A percentile compares a stretch with the other conserved stretches of the same genome.
phyloP scores from a whole-genome alignment of 2,888 invertebrate genomes.

The Drosophila barbarae region DNA sequence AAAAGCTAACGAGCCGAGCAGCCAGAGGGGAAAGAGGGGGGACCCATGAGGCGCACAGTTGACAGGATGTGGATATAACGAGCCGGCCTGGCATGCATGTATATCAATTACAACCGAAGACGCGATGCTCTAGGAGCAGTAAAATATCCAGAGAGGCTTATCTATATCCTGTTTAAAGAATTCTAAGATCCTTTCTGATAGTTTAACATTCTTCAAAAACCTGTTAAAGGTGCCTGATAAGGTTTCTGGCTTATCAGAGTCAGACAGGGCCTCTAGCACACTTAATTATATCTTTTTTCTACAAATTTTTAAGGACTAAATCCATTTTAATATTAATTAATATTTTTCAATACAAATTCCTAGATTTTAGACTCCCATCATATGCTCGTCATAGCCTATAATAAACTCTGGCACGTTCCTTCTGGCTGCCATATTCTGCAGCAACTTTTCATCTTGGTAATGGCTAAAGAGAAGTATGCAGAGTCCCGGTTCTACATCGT shows the following conservation, averaged over 20 bases:
- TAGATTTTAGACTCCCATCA: too few relatives aligned
- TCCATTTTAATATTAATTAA: background rate
- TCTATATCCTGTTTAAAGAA: background rate
- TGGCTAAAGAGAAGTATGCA: constrained; percentile 24
- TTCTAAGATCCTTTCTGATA: background rate
- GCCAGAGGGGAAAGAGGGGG: constrained; percentile 19
- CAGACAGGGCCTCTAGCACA: background rate
- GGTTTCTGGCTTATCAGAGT: background rate
- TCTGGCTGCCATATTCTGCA: constrained; percentile 14
- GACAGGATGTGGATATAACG: constrained; percentile 70
- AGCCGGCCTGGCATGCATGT: constrained; percentile 41
- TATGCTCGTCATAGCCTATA: constrained; percentile 3
- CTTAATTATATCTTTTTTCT: too few relatives aligned
- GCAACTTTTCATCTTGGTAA: constrained; percentile 38
- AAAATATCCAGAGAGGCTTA: background rate
- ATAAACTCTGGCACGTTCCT: constrained; percentile 13
- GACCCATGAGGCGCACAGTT: constrained; percentile 50
- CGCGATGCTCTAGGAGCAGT: constrained; percentile 19
- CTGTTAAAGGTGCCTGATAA: background rate
- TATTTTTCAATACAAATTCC: background rate
- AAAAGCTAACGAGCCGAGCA: constrained; percentile 57
- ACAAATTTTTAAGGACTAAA: too few relatives aligned
- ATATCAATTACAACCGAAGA: constrained; percentile 20
- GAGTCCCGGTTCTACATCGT: constrained; percentile 12
- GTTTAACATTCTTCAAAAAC: background rate